Conservation (phyloP, 2,888 invertebrate species). For the Sinohyriopsis cumingii region DNA sequence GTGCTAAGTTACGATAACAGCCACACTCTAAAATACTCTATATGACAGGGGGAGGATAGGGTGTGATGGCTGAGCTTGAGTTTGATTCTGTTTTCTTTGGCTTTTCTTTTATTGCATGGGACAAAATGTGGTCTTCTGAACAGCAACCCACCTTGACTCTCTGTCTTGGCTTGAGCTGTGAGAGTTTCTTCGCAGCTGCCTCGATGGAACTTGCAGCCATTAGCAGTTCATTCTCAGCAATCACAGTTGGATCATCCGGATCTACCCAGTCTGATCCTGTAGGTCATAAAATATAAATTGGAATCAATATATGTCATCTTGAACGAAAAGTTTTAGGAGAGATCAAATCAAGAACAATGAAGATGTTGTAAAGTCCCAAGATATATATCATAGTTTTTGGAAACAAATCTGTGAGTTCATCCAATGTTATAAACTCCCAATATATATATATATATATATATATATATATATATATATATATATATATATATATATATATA, state of each 20-base stretch:
- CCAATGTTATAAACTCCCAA: no score
- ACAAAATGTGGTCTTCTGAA: background rate
- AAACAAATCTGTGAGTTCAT: no score
- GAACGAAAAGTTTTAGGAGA: background rate
- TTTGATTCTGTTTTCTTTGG: no score
- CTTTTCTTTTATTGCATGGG: background rate
- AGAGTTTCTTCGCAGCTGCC: slow-evolving; percentile 96
- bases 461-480: no score
- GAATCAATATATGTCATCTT: background rate
- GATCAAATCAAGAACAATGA: background rate
- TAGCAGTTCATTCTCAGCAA: slow-evolving; percentile 96
- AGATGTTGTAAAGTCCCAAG: background rate
- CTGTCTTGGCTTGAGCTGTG: slow-evolving; percentile 89
- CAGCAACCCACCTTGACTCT: slow-evolving; percentile 80
- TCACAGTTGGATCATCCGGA: slow-evolving; percentile 96
- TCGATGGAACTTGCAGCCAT: slow-evolving; percentile 99
- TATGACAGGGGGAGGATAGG: no score
- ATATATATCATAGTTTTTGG: no score
- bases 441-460: no score
- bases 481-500: no score
- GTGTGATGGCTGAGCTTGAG: no score
- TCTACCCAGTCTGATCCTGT: slow-evolving; percentile 93
- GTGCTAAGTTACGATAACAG: no score
- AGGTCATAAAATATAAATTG: slow-evolving; percentile 16
- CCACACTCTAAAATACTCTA: no score